These are phyloP conservation scores for Cromileptes altivelis DNA, from an alignment of 2,113 vertebrate species.

Conservation along the genomic window DNA sequence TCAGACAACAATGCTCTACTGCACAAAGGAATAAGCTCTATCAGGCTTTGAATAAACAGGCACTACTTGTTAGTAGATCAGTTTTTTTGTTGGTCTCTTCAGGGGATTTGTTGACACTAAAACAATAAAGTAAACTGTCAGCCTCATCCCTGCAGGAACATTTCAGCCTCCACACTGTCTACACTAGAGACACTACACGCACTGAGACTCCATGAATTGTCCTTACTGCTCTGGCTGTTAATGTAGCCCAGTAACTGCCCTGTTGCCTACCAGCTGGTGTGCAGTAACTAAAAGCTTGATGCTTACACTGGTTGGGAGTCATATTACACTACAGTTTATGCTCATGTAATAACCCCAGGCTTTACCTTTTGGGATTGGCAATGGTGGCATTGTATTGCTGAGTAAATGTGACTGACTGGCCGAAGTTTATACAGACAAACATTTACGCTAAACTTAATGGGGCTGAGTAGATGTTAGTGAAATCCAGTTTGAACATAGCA, in stretches of 20 bases:
- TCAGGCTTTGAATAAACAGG: neutral
- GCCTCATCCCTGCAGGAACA: neutral
- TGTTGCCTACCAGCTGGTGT: constrained; percentile 9
- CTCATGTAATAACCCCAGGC: neutral
- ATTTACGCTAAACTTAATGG: neutral
- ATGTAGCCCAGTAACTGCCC: neutral
- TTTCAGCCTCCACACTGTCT: neutral
- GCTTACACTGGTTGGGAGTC: neutral
- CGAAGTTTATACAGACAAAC: neutral
- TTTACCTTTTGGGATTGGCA: constrained; percentile 5
- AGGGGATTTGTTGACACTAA: neutral
- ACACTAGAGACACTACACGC: neutral
- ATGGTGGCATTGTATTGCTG: neutral
- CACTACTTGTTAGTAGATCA: neutral
- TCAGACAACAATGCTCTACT: neutral
- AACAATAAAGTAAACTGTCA: neutral
- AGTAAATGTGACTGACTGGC: neutral
- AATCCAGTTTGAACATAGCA: neutral
- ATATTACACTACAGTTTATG: neutral
- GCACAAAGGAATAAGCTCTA: neutral
- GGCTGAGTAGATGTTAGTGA: neutral
- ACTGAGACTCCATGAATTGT: neutral
- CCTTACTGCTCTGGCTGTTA: neutral
- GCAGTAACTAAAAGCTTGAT: neutral
- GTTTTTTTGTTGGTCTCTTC: neutral